Evolutionary conservation across 2,888 invertebrate species (phyloP), one percentile per base, ranked within the genome.

Genomic region (Asteroscopus sphinx): DNA sequence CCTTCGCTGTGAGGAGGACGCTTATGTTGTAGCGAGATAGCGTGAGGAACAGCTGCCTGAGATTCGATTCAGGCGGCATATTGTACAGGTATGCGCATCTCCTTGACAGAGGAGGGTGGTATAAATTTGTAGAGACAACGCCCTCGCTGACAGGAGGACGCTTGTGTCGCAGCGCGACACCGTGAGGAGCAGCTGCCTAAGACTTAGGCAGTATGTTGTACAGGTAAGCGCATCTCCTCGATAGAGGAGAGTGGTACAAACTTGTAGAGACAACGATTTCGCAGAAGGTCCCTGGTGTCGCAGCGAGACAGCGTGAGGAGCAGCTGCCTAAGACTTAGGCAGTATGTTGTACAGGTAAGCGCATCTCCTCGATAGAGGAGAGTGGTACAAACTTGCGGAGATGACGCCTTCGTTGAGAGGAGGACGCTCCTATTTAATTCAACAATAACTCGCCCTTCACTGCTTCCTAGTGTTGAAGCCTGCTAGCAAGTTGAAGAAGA

Each of bases 281-380:
- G 21, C 21, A 26, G 26, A 26, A 8, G 26, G 7, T 3, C 26
- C 2, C 21, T 21, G 2, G 21, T 21, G 4, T 11, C 15, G 11
- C 26, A 26, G 26, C 26, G 26, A 6, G 26, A 26, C 7, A 26
- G 8, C 7, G 26, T 26, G 1, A 3, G 26, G 7, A 1, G 7
- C 4, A 3, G 26, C 26, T 26, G 26, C 26, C 26, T 26, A 1
- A 37, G 61, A 26, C 68, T 93, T 7, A 60, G 91, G 21, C 53
- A 72, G 8, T 83, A 91, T 61, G 64, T 92, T 0, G 64, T 82
- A 0, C 78, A 88, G 87, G 92, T 91, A 33, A 3, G 30, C 17
- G n/a, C n/a, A n/a, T n/a, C n/a, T n/a, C n/a, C n/a, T 16, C 12
- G 26, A 2, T 11, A 7, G 11, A 30, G 30, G 1, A 26, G 26